Evolutionary conservation across 1,140 invertebrate species (phyloP).

Genomic region (Euborellia annulipes): DNA sequence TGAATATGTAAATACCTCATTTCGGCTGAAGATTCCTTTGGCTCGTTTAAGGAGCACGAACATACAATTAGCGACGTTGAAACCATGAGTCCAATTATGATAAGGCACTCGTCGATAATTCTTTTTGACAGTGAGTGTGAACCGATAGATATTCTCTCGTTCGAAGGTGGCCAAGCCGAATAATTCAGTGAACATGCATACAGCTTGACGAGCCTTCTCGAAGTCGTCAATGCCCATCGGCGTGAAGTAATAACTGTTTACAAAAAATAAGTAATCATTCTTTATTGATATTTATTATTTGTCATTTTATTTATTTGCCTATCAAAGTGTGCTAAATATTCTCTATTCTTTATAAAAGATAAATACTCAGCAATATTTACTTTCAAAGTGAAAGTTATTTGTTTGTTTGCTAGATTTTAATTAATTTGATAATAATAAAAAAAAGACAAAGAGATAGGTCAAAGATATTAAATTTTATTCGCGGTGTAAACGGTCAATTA

Average conservation of each 20-base stretch:
- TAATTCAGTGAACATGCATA: slow-evolving; percentile 66
- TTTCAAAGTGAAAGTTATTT: no score
- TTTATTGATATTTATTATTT: no score
- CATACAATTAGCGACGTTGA: slow-evolving; percentile 69
- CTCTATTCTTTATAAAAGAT: no score
- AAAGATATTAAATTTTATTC: no score
- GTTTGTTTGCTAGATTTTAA: no score
- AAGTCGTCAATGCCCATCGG: slow-evolving; percentile 48
- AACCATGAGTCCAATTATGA: slow-evolving; percentile 77
- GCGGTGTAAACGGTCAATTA: no score
- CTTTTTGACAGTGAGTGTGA: slow-evolving; percentile 63
- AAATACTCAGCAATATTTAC: no score
- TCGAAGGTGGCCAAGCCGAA: slow-evolving; percentile 45
- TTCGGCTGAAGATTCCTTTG: slow-evolving; percentile 34
- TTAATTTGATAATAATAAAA: no score
- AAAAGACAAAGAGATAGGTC: no score
- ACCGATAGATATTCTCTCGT: slow-evolving; percentile 42
- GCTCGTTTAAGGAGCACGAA: slow-evolving; percentile 54
- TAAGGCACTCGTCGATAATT: slow-evolving; percentile 70
- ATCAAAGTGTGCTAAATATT: no score
- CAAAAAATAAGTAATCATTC: no score
- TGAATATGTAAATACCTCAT: slow-evolving; percentile 36
- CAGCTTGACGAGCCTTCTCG: slow-evolving; percentile 49
- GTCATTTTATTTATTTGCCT: no score
- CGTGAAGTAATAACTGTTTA: slow-evolving; percentile 51